Conservation (phyloP, 1,140 invertebrate genomes). For the Drosophila lacertosa region DNA sequence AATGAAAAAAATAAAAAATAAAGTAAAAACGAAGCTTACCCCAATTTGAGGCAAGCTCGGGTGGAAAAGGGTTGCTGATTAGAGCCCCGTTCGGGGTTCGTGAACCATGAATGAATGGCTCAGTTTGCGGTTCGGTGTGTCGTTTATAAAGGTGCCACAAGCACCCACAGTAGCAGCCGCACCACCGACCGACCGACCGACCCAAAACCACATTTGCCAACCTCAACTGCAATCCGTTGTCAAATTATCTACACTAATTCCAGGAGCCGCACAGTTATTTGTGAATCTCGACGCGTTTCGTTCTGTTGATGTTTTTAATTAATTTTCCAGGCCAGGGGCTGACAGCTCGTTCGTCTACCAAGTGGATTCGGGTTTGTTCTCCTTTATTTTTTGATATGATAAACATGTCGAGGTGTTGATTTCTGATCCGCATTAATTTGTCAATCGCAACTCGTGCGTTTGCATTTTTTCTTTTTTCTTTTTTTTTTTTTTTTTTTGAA, state of each 20-base stretch:
- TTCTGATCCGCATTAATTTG: constrained; percentile 78
- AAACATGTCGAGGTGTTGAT: constrained; percentile 74
- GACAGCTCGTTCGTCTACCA: constrained; percentile 27
- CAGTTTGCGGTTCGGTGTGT: constrained; percentile 50
- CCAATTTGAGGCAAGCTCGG: constrained; percentile 42
- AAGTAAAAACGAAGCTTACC: constrained; percentile 38
- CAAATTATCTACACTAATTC: constrained; percentile 74
- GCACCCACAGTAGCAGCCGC: constrained; percentile 20
- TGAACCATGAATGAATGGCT: constrained; percentile 75
- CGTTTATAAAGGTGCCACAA: constrained; percentile 71
- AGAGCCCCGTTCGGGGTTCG: constrained; percentile 53
- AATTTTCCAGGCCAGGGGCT: constrained; percentile 52
- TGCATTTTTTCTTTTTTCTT: not conserved
- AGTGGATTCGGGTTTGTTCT: not conserved
- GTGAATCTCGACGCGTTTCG: constrained; percentile 69
- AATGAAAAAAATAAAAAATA: constrained; percentile 8
- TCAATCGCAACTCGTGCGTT: constrained; percentile 71
- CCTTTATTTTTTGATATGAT: constrained; percentile 57
- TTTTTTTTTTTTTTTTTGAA: not conserved
- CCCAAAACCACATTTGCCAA: constrained; percentile 3
- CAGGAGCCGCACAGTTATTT: constrained; percentile 49
- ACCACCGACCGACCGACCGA: not conserved
- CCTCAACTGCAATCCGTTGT: constrained; percentile 42
- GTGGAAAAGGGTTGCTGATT: constrained; percentile 75
- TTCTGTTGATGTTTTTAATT: constrained; percentile 82